phyloP scores from a whole-genome alignment of 2,797 vertebrate species.

The Hapalemur alaotrensis region DNA sequence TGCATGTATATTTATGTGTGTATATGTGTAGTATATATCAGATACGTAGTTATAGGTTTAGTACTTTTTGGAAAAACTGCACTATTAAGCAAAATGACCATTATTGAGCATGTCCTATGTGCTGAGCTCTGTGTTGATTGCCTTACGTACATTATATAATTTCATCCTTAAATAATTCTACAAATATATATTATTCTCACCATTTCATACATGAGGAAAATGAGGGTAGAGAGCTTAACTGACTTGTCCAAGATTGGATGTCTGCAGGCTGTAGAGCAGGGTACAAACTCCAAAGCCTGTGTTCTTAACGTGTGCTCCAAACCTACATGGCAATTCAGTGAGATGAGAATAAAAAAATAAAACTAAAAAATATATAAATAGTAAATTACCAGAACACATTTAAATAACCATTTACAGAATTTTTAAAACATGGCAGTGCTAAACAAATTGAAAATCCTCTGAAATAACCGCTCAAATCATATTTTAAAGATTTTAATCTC shows the following conservation, averaged over 20 bases:
- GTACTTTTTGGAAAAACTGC: neutral
- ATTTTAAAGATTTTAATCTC: conserved; percentile 71
- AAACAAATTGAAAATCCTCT: conserved; percentile 56
- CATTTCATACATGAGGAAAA: neutral
- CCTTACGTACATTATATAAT: neutral
- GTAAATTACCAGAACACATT: conserved; percentile 32
- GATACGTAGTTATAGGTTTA: neutral
- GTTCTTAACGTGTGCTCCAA: neutral
- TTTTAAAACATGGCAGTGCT: conserved; percentile 47
- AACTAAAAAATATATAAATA: neutral
- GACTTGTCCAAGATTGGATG: neutral
- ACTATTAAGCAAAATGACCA: neutral
- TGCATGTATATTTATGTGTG: neutral
- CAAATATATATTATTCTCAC: neutral
- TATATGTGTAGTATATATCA: neutral
- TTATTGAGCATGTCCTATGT: neutral
- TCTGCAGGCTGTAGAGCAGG: neutral
- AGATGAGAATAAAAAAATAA: conserved; percentile 48
- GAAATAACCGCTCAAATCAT: conserved; percentile 55
- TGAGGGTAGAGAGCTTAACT: neutral
- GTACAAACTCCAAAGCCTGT: neutral
- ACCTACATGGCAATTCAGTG: neutral
- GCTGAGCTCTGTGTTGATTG: neutral
- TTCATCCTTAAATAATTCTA: neutral
- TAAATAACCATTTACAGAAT: conserved; percentile 58